Percentiles rank a stretch among this genome's conserved stretches.
Evolutionary conservation across 2,888 invertebrate species (phyloP).

Genomic region (Drosophila crucigera): DNA sequence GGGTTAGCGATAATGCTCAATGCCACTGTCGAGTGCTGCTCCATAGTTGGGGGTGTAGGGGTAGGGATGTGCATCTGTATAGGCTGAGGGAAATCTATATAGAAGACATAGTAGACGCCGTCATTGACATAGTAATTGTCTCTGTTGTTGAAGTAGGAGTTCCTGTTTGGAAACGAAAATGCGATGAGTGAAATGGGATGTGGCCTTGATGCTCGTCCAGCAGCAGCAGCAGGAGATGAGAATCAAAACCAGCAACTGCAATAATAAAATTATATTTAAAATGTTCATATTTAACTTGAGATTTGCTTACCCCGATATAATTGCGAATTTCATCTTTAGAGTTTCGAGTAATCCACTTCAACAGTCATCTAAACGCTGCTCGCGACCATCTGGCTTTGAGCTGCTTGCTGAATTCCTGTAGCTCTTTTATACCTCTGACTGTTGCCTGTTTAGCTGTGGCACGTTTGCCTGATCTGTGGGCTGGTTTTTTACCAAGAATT

Average conservation of each 20-base stretch:
- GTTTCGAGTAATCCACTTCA: neutral
- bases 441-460: conserved; percentile 9
- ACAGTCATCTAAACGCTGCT: conserved; percentile 8
- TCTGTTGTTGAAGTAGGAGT: conserved; percentile 49
- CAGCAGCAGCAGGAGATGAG: conserved; percentile 31
- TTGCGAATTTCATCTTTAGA: conserved; percentile 48
- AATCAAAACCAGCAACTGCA: conserved; percentile 43
- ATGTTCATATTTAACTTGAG: neutral
- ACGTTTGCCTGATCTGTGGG: conserved; percentile 3
- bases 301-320: conserved; percentile 52
- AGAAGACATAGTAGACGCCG: conserved; percentile 12
- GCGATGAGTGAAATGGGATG: conserved; percentile 33
- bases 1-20: conserved; percentile 60
- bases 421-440: conserved; percentile 56
- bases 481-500: conserved; percentile 30
- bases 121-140: conserved; percentile 37
- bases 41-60: conserved; percentile 38
- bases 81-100: conserved; percentile 35
- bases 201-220: conserved; percentile 41
- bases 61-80: conserved; percentile 9
- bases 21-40: conserved; percentile 56
- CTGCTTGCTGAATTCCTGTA: conserved; percentile 16
- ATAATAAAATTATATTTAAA: conserved; percentile 14
- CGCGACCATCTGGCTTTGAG: conserved; percentile 26
- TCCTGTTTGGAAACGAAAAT: conserved; percentile 26